Base-by-base conservation (phyloP, 2,888 invertebrate genomes). In the Caenorhabditis wallacei region DNA sequence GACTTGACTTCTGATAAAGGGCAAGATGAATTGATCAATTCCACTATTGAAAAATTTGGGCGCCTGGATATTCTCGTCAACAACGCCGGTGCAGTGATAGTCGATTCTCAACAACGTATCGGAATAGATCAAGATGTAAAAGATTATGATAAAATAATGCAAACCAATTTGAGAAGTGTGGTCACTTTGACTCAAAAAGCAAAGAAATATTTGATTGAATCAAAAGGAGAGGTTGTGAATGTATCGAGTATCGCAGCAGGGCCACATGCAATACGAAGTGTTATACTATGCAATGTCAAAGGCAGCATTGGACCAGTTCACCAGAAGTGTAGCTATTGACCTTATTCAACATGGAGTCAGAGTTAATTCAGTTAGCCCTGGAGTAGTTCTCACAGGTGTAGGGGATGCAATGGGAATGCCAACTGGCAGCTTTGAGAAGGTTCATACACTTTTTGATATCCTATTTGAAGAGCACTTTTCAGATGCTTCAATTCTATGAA, bases 271-370 rank as follows among this genome's bases (percentile, higher is more conserved):
- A n/a, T n/a, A n/a, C n/a, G n/a, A n/a, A n/a, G n/a, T n/a, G n/a
- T n/a, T n/a, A n/a, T n/a, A n/a, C n/a, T 81, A 81, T 48, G 48
- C 81, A 7, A 68, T 69, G 57, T 37, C 81, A 8, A 81, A 81
- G 22, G 69, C 81, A 35, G 81, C 76, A 24, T 13, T 81, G 4
- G 75, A 69, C 37, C 81, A 81, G 22, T 71, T 24, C 20, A 81
- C 81, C 2, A 68, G 63, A 59, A 48, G 66, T 43, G 53, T 57
- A 2, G 80, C 80, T 11, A 53, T 74, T 18, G 59, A 72, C 13
- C 57, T 71, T 1, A 74, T 80, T 18, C 24, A 57, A 11, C 40
- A 80, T 10, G 56, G 56, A 3, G 35, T 57, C 18, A n/a, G 56
- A 30, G 56, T 57, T 20, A 57, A 57, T 35, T 57, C 56, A n/a